These are phyloP conservation scores for Psylliodes chrysocephalus DNA, from an alignment of 2,888 invertebrate genomes.

Conservation along the genomic window DNA sequence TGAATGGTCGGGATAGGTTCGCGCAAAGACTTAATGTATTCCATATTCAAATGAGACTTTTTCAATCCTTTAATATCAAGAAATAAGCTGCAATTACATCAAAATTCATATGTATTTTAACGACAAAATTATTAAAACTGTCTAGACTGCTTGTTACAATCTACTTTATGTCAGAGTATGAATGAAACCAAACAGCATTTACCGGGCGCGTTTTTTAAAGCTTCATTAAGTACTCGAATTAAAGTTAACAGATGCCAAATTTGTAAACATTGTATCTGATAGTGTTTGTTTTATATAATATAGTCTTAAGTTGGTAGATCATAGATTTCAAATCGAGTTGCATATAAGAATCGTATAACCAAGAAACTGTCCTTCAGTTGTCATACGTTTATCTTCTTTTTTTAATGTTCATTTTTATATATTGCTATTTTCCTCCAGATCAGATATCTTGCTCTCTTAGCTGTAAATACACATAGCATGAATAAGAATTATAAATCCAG, in stretches of 20 bases:
- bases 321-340: too few relatives aligned
- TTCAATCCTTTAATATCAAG: conserved; percentile 31
- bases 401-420: too few relatives aligned
- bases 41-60: conserved; percentile 38
- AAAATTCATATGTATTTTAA: conserved; percentile 35
- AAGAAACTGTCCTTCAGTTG: too few relatives aligned
- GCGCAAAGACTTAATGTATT: conserved; percentile 34
- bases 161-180: conserved; percentile 19
- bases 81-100: conserved; percentile 39
- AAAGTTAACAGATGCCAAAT: neutral
- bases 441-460: too few relatives aligned
- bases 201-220: neutral
- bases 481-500: too few relatives aligned
- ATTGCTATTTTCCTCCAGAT: too few relatives aligned
- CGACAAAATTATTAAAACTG: conserved; percentile 37
- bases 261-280: too few relatives aligned
- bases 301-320: too few relatives aligned
- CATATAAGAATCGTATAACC: too few relatives aligned
- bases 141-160: conserved; percentile 32
- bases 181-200: neutral
- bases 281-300: too few relatives aligned
- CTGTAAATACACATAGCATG: too few relatives aligned
- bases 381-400: too few relatives aligned
- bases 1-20: neutral
- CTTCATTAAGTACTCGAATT: neutral